Evolutionary conservation across 2,113 vertebrate species (phyloP).

Genomic region (Peucedramus taeniatus): DNA sequence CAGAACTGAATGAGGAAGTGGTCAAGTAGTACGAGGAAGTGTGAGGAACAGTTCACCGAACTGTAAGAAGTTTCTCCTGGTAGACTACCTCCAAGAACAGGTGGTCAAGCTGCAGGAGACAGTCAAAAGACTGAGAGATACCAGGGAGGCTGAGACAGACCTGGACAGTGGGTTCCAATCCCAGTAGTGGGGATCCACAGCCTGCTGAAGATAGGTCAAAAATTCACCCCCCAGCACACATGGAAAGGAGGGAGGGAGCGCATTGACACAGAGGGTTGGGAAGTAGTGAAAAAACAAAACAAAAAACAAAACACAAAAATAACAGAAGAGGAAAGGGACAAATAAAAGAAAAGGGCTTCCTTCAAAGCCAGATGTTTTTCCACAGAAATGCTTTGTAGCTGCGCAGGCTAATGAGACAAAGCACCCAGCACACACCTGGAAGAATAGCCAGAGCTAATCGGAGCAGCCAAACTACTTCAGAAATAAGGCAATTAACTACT

Average conservation of each 20-base stretch:
- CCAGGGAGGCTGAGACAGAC: not conserved
- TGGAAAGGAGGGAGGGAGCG: not conserved
- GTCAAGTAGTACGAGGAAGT: not conserved
- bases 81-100: not conserved
- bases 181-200: not conserved
- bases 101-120: not conserved
- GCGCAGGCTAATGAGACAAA: not conserved
- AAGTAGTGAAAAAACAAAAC: not conserved
- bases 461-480: not conserved
- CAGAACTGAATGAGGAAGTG: not conserved
- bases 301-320: not conserved
- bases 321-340: not conserved
- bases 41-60: not conserved
- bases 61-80: not conserved
- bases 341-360: not conserved
- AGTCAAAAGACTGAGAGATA: not conserved
- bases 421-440: fast-evolving
- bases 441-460: not conserved
- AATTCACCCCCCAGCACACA: not conserved
- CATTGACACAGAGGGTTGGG: not conserved
- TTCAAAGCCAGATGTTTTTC: not conserved
- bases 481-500: not conserved
- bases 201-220: not conserved
- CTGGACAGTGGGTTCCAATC: not conserved
- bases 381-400: not conserved